Base-by-base conservation (phyloP, 2,113 vertebrate genomes). In the Thalassoma bifasciatum region DNA sequence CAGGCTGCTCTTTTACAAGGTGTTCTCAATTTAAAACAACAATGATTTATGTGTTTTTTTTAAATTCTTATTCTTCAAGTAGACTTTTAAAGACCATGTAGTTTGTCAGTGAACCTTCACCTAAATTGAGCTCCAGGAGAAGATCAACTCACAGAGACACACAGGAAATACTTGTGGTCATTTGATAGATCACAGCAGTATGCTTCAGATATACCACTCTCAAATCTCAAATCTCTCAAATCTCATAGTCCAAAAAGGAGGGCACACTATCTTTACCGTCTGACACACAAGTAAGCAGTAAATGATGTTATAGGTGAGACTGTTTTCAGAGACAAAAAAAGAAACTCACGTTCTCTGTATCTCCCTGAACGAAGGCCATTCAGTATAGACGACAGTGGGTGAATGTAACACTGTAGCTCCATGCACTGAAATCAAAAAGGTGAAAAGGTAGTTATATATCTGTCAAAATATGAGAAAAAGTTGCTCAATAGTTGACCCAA, bases 391-490 rank as follows among this genome's bases (percentile, higher is more conserved):
- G 94, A 94, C 82, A 95, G 91, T 3, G 93, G 93, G 52, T 93
- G 92, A 81, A 95, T 93, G 84, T 94, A 95, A 89, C 93, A 93
- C 66, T 94, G 93, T 53, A 95, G 87, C 90, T 94, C 91, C 79
- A 84, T 77, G 81, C 93, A 94, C 94, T 95, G 67, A 51, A 88
- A 92, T 77, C 7, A 49, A 81, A 51, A 0, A 52, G 23, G 59
- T 57, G 72, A 0, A 67, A 73, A 69, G 9, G 47, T 66, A 5
- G 21, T 36, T 38, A 52, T 47, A 22, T 37, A 38, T 38, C 54
- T 47, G 54, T 50, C 23, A 69, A 59, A 67, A 37, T 1, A 16
- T 46, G 24, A 51, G 4, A 1, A 40, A 56, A 73, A 47, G 23
- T 30, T 34, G 1, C 16, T 54, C 36, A 78, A 34, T n/a, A 40